Base-by-base conservation (phyloP, 2,888 invertebrate species). In the Oscheius sp. region DNA sequence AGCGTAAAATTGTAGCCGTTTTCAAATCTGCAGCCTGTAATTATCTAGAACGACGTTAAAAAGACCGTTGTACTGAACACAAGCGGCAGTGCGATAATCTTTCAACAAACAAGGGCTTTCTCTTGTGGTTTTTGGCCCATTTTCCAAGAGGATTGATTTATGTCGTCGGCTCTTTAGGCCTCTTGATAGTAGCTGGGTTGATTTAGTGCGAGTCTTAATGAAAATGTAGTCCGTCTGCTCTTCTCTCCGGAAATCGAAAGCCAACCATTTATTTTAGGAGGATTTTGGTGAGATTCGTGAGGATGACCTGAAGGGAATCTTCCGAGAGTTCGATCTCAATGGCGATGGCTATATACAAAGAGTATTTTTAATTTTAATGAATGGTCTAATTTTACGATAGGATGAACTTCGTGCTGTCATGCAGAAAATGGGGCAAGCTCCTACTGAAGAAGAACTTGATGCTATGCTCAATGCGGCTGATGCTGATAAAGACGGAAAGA, bases 391-490 rank as follows among this genome's bases (percentile, higher is more conserved):
- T 33, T 58, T 2, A n/a, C 29, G 76, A 61, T 39, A 82, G 79
- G 80, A 85, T 27, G 85, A 85, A 66, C 74, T 85, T 39, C 71
- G 76, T 27, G 76, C 81, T 0, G 86, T 86, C 6, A 86, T 86
- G 86, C 81, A 82, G 48, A 85, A 84, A 69, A 86, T 86, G 86
- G 84, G 85, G 15, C 85, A 86, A 69, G 76, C 80, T 42, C 86
- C 86, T 25, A 86, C 85, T 1, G 84, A 84, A 27, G 85, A 85
- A 20, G 86, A 86, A 45, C 71, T 86, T 10, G 76, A 79, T 45
- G 84, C 84, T 3, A 86, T 86, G 86, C 86, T 86, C 74, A 77
- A 78, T 23, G 84, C 86, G 0, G 86, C 86, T 3, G 86, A 86
- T 68, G 76, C 77, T 45, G 83, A 86, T 68, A 64, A 72, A 25